Evolutionary conservation across 1,140 invertebrate genomes (phyloP).

Genomic region (Lepidostoma basale): DNA sequence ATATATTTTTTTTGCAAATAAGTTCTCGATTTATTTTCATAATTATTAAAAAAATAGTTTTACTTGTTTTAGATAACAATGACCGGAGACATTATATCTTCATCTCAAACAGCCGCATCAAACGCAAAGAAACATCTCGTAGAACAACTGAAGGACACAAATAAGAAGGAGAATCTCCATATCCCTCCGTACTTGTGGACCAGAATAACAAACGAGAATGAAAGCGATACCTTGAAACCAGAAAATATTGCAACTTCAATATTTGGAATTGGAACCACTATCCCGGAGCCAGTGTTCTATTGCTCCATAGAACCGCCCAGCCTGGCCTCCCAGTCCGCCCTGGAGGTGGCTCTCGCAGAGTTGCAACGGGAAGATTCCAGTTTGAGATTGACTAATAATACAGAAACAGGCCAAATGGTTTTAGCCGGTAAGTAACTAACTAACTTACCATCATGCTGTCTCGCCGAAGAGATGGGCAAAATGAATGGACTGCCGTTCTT

Average conservation of each 20-base stretch:
- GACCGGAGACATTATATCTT: constrained; percentile 87
- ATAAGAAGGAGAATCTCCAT: constrained; percentile 50
- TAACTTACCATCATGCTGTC: too few relatives aligned
- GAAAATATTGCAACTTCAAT: constrained; percentile 45
- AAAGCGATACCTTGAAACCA: not conserved
- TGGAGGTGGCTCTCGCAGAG: constrained; percentile 86
- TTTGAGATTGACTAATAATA: constrained; percentile 75
- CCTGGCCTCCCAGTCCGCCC: constrained; percentile 69
- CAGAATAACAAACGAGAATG: constrained; percentile 16
- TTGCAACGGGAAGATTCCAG: constrained; percentile 94
- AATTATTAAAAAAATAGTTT: constrained; percentile 14
- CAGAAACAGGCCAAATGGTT: constrained; percentile 85
- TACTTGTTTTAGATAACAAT: constrained; percentile 64
- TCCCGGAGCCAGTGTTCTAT: constrained; percentile 95
- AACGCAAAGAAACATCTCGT: constrained; percentile 64
- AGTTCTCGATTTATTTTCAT: not conserved
- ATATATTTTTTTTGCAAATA: not conserved
- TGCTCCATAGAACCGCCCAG: constrained; percentile 95
- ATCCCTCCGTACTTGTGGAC: constrained; percentile 33
- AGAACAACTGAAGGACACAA: constrained; percentile 49
- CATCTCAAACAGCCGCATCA: constrained; percentile 61
- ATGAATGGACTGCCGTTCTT: too few relatives aligned
- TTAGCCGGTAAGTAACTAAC: constrained; percentile 71
- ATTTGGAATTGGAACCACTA: constrained; percentile 66
- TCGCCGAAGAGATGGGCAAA: too few relatives aligned